Conservation (phyloP, 2,888 invertebrate species). For the Elysia crispata region DNA sequence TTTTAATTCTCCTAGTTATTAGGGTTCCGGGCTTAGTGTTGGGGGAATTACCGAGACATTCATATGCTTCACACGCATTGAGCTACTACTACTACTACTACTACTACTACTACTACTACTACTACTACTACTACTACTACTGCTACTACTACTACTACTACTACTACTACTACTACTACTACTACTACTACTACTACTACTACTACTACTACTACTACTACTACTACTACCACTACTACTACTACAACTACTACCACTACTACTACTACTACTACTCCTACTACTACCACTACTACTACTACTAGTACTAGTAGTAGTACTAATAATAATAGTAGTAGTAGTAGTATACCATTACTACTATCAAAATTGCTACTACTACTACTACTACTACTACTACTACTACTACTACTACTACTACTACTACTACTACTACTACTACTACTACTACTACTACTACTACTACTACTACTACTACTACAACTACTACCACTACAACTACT, state of each 20-base stretch:
- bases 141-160: conserved; percentile 38
- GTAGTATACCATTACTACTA: too few relatives aligned
- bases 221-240: background rate
- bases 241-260: too few relatives aligned
- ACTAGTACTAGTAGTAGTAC: too few relatives aligned
- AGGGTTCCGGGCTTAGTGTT: too few relatives aligned
- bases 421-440: conserved; percentile 13
- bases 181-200: conserved; percentile 16
- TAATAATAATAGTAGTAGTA: too few relatives aligned
- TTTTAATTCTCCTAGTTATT: too few relatives aligned
- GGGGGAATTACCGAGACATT: too few relatives aligned
- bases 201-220: conserved; percentile 17
- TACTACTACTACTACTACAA: conserved; percentile 6
- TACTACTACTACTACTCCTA: too few relatives aligned
- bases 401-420: conserved; percentile 15
- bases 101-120: conserved; percentile 42
- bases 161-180: conserved; percentile 36
- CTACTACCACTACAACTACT: conserved; percentile 1
- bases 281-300: too few relatives aligned
- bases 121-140: conserved; percentile 42
- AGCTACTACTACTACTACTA: background rate
- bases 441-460: conserved; percentile 26
- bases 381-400: conserved; percentile 16
- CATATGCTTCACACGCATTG: too few relatives aligned
- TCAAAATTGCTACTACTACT: too few relatives aligned